These are phyloP conservation scores for Dicrostonyx torquatus DNA, from an alignment of 2,797 vertebrate genomes.

Conservation along the genomic window DNA sequence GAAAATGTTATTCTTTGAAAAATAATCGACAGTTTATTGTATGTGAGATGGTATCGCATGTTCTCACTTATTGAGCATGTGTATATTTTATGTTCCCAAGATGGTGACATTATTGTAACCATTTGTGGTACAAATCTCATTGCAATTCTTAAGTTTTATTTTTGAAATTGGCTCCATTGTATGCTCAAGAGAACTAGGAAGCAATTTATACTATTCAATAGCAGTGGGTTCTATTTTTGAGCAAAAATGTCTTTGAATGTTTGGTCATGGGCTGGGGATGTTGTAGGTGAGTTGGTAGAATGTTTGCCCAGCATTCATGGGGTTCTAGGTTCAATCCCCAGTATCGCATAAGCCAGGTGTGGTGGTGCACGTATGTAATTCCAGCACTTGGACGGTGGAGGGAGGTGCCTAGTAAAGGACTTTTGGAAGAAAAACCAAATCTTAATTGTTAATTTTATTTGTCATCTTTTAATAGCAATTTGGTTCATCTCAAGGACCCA, in stretches of 20 bases:
- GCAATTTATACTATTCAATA: constrained; percentile 3
- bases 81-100: constrained; percentile 14
- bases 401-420: not conserved
- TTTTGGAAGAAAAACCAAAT: constrained; percentile 63
- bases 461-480: constrained; percentile 83
- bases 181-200: constrained; percentile 25
- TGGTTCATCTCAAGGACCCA: constrained; percentile 80
- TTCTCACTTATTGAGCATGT: constrained; percentile 25
- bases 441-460: constrained; percentile 65
- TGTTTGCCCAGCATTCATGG: not conserved
- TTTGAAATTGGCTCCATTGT: not conserved
- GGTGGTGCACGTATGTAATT: not conserved
- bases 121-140: not conserved
- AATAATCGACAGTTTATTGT: not conserved
- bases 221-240: constrained; percentile 34
- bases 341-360: not conserved
- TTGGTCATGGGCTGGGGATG: not conserved
- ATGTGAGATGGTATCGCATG: not conserved
- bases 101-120: not conserved
- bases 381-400: not conserved
- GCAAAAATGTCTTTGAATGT: not conserved
- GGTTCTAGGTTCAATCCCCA: too few species aligned
- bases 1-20: not conserved
- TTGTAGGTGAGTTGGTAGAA: not conserved
- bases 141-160: constrained; percentile 36